Base-by-base conservation (phyloP, 2,113 vertebrate genomes). In the Pangasianodon gigas region DNA sequence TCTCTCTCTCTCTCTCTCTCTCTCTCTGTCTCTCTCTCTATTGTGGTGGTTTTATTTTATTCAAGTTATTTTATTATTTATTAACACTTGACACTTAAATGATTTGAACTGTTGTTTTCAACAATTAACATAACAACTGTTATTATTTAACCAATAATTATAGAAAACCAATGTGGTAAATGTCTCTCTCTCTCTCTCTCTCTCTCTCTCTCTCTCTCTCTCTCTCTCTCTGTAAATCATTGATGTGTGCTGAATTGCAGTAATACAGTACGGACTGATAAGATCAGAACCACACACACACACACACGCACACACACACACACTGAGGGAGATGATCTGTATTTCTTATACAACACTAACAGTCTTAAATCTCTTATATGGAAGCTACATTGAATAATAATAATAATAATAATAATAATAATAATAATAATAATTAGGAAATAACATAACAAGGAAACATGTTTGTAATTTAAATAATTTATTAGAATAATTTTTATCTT, bases 241-340 rank as follows among this genome's bases (percentile, higher is more conserved):
- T 90, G 51, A 90, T 87, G 85, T 87, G 85, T 85, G 77, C 62
- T 90, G 84, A 86, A n/a, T 41, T 81, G 71, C 84, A 86, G 89
- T 90, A 87, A 90, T 82, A 56, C 62, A 87, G 85, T 90, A 86
- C 11, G 67, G 62, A 29, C 58, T 83, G 89, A 90, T 90, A 87
- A 82, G 11, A 90, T 87, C 89, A 87, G 85, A 41, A 32, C n/a
- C 86, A 77, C 85, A 46, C 51, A 60, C 71, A 67, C 24, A 51
- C 26, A 32, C 26, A 18, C 24, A 44, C 44, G n/a, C 26, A 48
- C 56, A 60, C 58, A 46, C 58, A 65, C 32, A 84, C 54, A 37
- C 81, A 58, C 16, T 4, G 14, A 84, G 4, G 24, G 54, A 60
- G 52, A 60, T 37, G 56, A 24, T 37, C 4, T 84, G 5, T 26